phyloP scores from a whole-genome alignment of 2,888 invertebrate genomes.

The Meteorus cinctellus region DNA sequence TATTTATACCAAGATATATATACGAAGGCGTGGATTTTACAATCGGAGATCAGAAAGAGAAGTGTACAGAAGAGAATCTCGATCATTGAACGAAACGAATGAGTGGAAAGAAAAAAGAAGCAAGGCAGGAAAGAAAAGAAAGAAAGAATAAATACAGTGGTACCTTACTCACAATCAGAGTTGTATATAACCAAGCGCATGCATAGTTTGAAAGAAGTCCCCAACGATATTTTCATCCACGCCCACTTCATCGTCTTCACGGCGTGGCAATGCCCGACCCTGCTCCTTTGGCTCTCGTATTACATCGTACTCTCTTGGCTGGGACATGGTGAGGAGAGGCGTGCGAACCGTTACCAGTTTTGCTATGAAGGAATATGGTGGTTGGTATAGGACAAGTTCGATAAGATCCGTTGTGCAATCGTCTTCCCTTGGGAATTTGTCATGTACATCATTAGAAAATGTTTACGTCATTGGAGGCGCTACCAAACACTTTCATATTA shows the following conservation, averaged over 20 bases:
- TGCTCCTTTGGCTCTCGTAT: constrained; percentile 51
- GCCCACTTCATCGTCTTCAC: constrained; percentile 54
- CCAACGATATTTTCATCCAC: constrained; percentile 59
- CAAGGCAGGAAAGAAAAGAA: too few relatives aligned
- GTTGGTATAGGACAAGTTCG: constrained; percentile 34
- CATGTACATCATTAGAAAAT: constrained; percentile 13
- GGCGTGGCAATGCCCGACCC: constrained; percentile 37
- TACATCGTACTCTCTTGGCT: constrained; percentile 40
- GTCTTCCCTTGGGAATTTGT: constrained; percentile 11
- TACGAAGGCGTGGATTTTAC: constrained; percentile 20
- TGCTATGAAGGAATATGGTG: constrained; percentile 22
- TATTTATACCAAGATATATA: not conserved
- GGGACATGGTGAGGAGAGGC: constrained; percentile 25
- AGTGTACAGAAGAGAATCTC: constrained; percentile 20
- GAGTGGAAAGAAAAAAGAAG: constrained; percentile 1
- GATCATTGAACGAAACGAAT: constrained; percentile 10
- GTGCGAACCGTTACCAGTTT: constrained; percentile 45
- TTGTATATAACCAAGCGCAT: constrained; percentile 29
- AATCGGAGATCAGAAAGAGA: constrained; percentile 26
- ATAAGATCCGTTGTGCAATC: constrained; percentile 38
- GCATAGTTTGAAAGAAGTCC: constrained; percentile 36
- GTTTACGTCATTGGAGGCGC: not conserved
- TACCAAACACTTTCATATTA: not conserved
- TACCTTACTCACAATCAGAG: constrained; percentile 34
- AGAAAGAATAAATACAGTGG: constrained; percentile 24